Conservation (phyloP, 1,140 invertebrate species). For the Drosophila nebulosa region DNA sequence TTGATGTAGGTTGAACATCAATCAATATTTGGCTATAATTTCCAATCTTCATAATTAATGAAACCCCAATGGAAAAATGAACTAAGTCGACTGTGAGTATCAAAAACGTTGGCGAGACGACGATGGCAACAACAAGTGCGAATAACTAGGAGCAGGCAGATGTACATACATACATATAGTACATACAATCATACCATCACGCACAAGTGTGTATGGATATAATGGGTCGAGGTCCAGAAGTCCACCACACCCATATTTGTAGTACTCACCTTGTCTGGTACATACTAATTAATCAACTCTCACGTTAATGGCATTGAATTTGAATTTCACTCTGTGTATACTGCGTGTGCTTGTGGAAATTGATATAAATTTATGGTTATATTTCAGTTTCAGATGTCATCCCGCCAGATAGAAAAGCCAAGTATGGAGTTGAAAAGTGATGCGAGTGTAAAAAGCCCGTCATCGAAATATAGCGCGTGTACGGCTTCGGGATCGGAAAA, state of each 20-base stretch:
- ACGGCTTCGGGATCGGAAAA: not conserved
- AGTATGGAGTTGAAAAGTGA: slow-evolving; percentile 30
- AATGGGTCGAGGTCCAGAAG: not conserved
- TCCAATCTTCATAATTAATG: not conserved
- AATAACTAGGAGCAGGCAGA: slow-evolving; percentile 1
- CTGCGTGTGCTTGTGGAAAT: not conserved
- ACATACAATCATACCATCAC: not conserved
- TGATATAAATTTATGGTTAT: slow-evolving; percentile 22
- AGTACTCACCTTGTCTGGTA: not conserved
- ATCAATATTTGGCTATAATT: not conserved
- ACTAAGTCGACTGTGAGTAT: not conserved
- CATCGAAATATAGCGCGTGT: not conserved
- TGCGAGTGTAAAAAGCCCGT: slow-evolving; percentile 2
- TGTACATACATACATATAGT: not conserved
- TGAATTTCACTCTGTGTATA: not conserved
- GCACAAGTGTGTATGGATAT: not conserved
- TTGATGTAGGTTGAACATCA: not conserved
- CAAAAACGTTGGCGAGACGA: not conserved
- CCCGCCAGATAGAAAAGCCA: slow-evolving; percentile 1
- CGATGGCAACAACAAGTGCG: not conserved
- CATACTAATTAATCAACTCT: slow-evolving; percentile 1
- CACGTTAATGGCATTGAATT: slow-evolving; percentile 1
- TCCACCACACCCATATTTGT: not conserved
- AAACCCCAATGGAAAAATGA: not conserved
- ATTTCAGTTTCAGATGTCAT: slow-evolving; percentile 39